Evolutionary conservation across 2,888 invertebrate species (phyloP), one percentile per base, ranked within the genome.

Genomic region (Koerneria pararmatus): DNA sequence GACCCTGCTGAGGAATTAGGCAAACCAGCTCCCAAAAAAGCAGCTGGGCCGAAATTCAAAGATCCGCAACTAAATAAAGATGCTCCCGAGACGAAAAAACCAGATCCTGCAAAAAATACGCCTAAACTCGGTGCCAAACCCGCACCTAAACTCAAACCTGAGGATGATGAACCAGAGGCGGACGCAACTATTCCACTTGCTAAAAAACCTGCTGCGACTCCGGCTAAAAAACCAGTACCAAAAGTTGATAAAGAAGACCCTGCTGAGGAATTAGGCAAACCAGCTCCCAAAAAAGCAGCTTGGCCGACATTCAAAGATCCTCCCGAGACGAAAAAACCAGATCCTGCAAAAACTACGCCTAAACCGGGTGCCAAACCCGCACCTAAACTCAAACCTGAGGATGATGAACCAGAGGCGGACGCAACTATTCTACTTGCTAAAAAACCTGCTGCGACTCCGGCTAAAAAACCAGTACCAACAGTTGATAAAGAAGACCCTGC

Each of bases 1-100:
- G 51, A 51, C 2, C 53, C 51, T 8, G 53, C 51, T 22, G 61
- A 61, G 34, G 49, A 49, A 11, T 34, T 27, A 2, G 62, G 22
- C 11, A 29, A 2, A 22, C 51, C 62, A 5, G 51, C 49, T 49
- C 49, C 49, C 35, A 62, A 62, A 31, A 49, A 34, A 19, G 49
- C 61, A 11, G 62, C 34, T 22, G 62, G 62, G 1, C 62, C 62
- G 3, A 62, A 62, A 35, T 62, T 51, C 49, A 62, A 62, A 41
- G 51, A 62, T 34, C 51, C 51, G 2, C 11, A 41, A n/a, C 46
- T n/a, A n/a, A 41, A 61, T n/a, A n/a, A n/a, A n/a, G n/a, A n/a
- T n/a, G n/a, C n/a, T n/a, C n/a, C n/a, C n/a, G n/a, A n/a, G n/a
- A n/a, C n/a, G n/a, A n/a, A n/a, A n/a, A n/a, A n/a, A n/a, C n/a